Evolutionary conservation across 2,888 invertebrate genomes (phyloP).

Genomic region (Seira sanloemensis): DNA sequence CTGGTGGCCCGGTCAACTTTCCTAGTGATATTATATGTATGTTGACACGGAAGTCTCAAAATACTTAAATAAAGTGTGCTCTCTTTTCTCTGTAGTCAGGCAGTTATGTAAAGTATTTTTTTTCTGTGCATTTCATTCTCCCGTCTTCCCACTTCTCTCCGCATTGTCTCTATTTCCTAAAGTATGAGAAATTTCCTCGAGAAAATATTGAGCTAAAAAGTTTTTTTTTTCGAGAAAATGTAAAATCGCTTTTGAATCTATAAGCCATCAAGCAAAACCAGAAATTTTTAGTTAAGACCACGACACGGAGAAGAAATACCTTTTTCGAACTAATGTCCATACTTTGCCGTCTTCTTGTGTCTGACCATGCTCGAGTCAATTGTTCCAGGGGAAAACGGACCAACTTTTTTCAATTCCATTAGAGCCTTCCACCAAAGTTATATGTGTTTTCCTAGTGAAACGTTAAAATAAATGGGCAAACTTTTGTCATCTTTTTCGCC

Average conservation of each 20-base stretch:
- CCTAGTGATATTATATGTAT: too few relatives aligned
- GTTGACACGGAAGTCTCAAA: too few relatives aligned
- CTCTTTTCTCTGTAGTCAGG: too few relatives aligned
- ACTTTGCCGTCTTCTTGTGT: background rate
- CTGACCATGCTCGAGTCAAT: background rate
- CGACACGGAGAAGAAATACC: background rate
- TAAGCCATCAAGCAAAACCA: background rate
- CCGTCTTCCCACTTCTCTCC: slow-evolving; percentile 33
- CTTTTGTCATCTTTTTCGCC: slow-evolving; percentile 67
- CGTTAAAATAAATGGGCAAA: slow-evolving; percentile 67
- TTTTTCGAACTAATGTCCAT: background rate
- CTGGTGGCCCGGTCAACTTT: too few relatives aligned
- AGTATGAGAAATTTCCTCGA: too few relatives aligned
- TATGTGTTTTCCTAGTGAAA: slow-evolving; percentile 55
- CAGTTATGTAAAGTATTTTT: too few relatives aligned
- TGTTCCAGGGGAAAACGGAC: slow-evolving; percentile 52
- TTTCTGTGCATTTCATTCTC: too few relatives aligned
- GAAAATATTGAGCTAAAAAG: too few relatives aligned
- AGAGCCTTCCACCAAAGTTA: too few relatives aligned
- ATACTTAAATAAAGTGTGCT: too few relatives aligned
- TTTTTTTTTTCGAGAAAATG: too few relatives aligned
- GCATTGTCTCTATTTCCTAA: too few relatives aligned
- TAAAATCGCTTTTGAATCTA: background rate
- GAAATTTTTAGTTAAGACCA: background rate
- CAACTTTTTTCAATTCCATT: slow-evolving; percentile 65